Conservation (phyloP, 1,140 invertebrate species). For the Lasioglossum baleicum region DNA sequence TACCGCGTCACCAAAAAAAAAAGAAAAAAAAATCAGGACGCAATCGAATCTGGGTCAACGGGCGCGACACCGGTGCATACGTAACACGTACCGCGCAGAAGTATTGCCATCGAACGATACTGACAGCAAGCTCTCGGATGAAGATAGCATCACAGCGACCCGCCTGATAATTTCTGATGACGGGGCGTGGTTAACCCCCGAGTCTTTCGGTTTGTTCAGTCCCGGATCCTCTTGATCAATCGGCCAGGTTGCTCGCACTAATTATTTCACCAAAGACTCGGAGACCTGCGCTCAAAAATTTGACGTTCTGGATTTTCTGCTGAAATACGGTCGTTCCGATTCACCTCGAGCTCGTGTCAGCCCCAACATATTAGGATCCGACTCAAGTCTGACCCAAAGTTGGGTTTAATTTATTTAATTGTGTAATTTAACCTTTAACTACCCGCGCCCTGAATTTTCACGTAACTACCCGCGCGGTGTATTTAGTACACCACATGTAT, state of each 20-base stretch:
- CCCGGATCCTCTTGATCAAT: background rate
- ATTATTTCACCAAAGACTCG: background rate
- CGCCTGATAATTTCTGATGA: background rate
- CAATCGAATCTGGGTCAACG: constrained; percentile 25
- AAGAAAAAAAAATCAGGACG: constrained; percentile 4
- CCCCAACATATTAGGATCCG: no score
- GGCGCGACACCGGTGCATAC: constrained; percentile 21
- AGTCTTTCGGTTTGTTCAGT: background rate
- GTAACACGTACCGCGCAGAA: constrained; percentile 42
- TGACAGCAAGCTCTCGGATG: background rate
- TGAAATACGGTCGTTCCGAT: no score
- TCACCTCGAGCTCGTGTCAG: no score
- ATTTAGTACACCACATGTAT: no score
- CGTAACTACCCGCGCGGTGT: no score
- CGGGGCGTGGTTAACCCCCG: background rate
- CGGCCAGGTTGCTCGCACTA: background rate
- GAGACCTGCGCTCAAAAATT: background rate
- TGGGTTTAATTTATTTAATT: no score
- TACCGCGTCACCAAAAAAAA: background rate
- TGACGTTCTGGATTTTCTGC: background rate
- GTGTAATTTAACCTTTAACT: no score
- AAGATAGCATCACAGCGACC: background rate
- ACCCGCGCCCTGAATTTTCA: no score
- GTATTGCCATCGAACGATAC: constrained; percentile 30
- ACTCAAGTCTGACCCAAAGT: no score